Evolutionary conservation across 2,797 vertebrate species (phyloP).

Genomic region (Phrynocephalus vlangalii): DNA sequence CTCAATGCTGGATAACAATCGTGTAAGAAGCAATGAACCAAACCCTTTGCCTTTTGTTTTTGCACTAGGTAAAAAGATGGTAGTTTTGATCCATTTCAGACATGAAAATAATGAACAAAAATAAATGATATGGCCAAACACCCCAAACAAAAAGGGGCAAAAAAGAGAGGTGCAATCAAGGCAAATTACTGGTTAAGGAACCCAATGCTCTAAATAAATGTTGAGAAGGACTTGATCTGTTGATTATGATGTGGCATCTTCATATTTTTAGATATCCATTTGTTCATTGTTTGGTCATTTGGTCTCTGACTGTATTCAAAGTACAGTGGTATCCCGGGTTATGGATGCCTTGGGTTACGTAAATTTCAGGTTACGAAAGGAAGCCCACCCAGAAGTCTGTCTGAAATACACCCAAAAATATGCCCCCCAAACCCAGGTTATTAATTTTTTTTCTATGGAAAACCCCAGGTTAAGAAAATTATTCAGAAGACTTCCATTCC

Average conservation of each 20-base stretch:
- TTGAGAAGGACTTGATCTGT: background rate
- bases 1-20: background rate
- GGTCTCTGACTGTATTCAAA: conserved; percentile 11
- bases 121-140: background rate
- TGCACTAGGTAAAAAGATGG: background rate
- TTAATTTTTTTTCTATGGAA: too few relatives aligned
- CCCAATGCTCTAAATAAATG: background rate
- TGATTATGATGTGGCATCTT: background rate
- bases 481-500: too few relatives aligned
- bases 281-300: background rate
- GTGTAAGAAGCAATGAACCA: background rate
- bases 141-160: background rate
- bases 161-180: background rate
- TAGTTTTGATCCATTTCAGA: conserved; percentile 8
- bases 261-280: background rate
- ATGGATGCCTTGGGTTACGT: too few relatives aligned
- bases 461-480: too few relatives aligned
- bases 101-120: conserved; percentile 10
- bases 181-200: background rate
- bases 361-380: too few relatives aligned
- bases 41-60: background rate
- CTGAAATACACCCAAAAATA: too few relatives aligned
- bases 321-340: too few relatives aligned
- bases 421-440: too few relatives aligned
- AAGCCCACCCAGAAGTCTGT: too few relatives aligned